Evolutionary conservation across 2,797 vertebrate species (phyloP), one percentile per base, ranked within the genome.

Genomic region (Anguilla obscura): DNA sequence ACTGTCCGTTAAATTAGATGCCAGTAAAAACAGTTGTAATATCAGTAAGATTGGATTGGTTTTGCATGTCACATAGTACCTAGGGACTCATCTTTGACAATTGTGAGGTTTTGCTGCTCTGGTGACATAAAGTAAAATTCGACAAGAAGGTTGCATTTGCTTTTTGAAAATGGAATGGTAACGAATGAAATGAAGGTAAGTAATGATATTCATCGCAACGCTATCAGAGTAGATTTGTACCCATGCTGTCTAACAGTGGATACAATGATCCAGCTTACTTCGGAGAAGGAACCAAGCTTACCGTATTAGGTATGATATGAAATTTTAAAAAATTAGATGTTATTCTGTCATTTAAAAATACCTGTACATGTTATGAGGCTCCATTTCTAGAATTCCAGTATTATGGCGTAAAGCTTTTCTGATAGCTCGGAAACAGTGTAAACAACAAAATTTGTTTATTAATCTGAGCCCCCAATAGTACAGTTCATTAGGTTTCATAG

Each of bases 251-350:
- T 30, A 54, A 66, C 74, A 2, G 58, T 88, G 88, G 45, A 27
- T 52, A 66, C 40, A 33, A 60, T 66, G 8, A 86, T 9, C 85
- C 74, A 9, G 85, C 76, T 66, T 56, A 84, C 56, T 88, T 88
- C 24, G 88, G 85, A 30, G 66, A 56, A 83, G 88, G 85, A 71
- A 88, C 88, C n/a, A 88, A 88, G 63, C 85, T 88, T 10, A 88
- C 85, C 4, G 76, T 88, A 83, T 63, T 86, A 83, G 88, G 88
- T 88, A 88, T 86, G 33, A 58, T n/a, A 21, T 33, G 30, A 52
- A 27, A 63, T n/a, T 27, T 8, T 16, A 1, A 0, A 69, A n/a
- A 27, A 2, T 2, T 18, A 69, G 7, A n/a, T 66, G n/a, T 12
- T 66, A 66, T 66, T 66, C 63, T 66, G 3, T 66, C 9, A n/a